These are phyloP conservation scores for Poeciliopsis occidentalis DNA, from an alignment of 2,113 vertebrate species.

Conservation along the genomic window DNA sequence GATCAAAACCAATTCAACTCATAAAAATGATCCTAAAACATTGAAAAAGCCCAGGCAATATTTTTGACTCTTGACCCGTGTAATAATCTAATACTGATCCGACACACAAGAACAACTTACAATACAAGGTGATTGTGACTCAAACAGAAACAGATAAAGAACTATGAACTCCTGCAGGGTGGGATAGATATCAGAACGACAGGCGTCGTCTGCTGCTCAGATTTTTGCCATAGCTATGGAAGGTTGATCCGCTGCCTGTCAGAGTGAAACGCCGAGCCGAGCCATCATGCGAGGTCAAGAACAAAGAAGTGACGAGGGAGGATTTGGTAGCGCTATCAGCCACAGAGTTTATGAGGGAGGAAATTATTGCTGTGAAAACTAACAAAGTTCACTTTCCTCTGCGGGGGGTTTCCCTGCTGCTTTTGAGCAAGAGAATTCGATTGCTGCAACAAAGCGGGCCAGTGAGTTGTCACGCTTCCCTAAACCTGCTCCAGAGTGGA, in stretches of 20 bases:
- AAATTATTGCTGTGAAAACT: background rate
- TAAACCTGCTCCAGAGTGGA: slow-evolving; percentile 9
- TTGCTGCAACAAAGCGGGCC: background rate
- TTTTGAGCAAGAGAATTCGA: background rate
- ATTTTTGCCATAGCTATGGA: background rate
- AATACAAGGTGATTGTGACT: background rate
- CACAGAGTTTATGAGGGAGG: background rate
- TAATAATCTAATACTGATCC: background rate
- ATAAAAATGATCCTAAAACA: no score
- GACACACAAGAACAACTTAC: no score
- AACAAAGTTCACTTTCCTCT: background rate
- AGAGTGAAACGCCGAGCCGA: background rate
- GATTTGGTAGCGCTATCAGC: background rate
- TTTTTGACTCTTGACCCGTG: background rate
- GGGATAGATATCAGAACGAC: background rate
- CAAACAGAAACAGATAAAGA: background rate
- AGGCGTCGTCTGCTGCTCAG: background rate
- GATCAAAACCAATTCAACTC: no score
- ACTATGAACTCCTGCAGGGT: background rate
- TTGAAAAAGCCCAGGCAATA: background rate
- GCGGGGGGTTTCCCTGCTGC: background rate
- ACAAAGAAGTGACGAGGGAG: background rate
- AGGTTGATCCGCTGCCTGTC: background rate
- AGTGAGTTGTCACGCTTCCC: slow-evolving; percentile 14
- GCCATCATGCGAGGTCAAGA: background rate